phyloP scores from a whole-genome alignment of 2,797 vertebrate genomes.

The Hydrophis major region DNA sequence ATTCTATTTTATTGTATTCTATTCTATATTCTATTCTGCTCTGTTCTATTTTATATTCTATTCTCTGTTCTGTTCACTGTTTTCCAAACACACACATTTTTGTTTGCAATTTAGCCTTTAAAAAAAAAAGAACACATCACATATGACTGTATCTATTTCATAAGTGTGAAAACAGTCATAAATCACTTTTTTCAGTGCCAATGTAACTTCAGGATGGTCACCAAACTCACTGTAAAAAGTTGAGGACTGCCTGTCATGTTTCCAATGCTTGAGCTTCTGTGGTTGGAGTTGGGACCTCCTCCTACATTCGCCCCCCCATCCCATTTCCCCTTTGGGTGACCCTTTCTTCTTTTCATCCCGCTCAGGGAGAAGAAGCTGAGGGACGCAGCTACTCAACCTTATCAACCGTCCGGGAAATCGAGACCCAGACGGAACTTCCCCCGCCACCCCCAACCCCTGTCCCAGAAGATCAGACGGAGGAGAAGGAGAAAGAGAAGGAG shows the following conservation, averaged over 20 bases:
- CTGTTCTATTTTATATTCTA: neutral
- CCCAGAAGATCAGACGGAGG: slow-evolving; percentile 56
- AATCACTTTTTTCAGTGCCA: neutral
- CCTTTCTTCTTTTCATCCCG: neutral
- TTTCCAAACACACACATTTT: neutral
- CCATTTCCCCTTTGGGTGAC: too few relatives aligned
- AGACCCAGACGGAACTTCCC: slow-evolving; percentile 78
- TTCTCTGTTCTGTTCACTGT: neutral
- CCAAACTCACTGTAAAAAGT: neutral
- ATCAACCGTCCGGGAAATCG: slow-evolving; percentile 79
- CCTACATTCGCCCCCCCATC: neutral
- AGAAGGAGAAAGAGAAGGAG: slow-evolving; percentile 53
- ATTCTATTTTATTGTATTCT: neutral
- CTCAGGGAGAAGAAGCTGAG: slow-evolving; percentile 72
- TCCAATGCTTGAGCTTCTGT: neutral
- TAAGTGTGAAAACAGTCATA: neutral
- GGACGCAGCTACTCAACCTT: slow-evolving; percentile 85
- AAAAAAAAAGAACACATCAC: too few relatives aligned
- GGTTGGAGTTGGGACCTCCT: neutral
- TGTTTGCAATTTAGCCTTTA: neutral
- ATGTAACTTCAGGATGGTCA: neutral
- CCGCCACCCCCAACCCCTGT: slow-evolving; percentile 53
- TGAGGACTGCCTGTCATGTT: neutral
- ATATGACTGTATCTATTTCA: too few relatives aligned
- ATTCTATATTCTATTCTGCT: neutral